Base-by-base conservation (phyloP, 2,113 vertebrate genomes). In the Elaphurus davidianus region DNA sequence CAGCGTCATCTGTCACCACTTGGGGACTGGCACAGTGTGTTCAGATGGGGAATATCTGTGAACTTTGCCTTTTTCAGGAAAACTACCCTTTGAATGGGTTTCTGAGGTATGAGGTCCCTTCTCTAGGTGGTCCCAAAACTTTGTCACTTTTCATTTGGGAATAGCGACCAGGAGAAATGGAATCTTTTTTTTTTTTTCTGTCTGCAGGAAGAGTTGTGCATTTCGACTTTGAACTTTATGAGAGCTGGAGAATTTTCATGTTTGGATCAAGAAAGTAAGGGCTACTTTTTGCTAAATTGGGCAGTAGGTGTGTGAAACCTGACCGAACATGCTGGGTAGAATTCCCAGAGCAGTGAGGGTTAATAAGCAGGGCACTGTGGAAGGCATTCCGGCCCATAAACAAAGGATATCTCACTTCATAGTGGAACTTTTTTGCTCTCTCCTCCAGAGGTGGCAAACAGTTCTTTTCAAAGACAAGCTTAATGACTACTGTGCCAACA, bases 341-440 rank as follows among this genome's bases (percentile, higher is more conserved):
- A 36, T 50, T 98, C 71, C 67, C 83, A 64, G 89, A 96, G 86
- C 67, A 90, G 60, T 5, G 43, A 96, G 47, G 36, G 57, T 55
- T 81, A 94, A 90, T 81, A 94, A 90, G 87, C 90, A 33, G 16
- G 9, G 94, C 64, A 84, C 33, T 23, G 57, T 87, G 64, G 55
- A 88, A 94, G 93, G 91, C 92, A 79, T 96, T 92, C 87, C 64
- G 3, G 95, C 94, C 95, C 62, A 36, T 93, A 92, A 96, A 93
- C 54, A 64, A 54, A 97, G 93, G 86, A 21, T 60, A 23, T 92
- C 59, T 98, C 30, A 7, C 83, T 94, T 84, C 91, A 85, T 67
- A 88, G 85, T 90, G n/a, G 74, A 87, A 78, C 90, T 85, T 94
- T 25, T 62, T 33, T 79, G 67, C 50, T 87, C 28, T 94, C 28